phyloP scores from a whole-genome alignment of 2,888 invertebrate species.

The Tachystola acroxantha region DNA sequence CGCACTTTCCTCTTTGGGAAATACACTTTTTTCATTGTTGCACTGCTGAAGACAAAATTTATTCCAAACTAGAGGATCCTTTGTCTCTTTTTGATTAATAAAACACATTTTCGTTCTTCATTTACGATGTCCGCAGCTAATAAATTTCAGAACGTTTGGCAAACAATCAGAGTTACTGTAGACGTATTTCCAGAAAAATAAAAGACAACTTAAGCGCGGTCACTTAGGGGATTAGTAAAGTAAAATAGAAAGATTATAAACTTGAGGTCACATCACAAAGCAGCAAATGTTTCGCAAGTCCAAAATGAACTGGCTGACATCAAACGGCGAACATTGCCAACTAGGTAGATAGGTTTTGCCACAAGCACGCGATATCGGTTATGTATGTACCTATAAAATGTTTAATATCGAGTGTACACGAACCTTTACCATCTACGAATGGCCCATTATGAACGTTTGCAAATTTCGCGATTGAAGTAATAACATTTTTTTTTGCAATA shows the following conservation, averaged over 20 bases:
- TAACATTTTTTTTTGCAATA: no score
- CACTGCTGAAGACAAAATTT: no score
- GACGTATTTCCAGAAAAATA: no score
- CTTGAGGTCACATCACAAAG: constrained; percentile 29
- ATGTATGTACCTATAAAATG: constrained; percentile 33
- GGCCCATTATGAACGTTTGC: not conserved
- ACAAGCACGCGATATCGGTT: constrained; percentile 58
- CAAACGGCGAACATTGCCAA: constrained; percentile 55
- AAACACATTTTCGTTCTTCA: no score
- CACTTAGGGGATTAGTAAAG: no score
- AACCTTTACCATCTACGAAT: constrained; percentile 20
- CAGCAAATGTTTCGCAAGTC: constrained; percentile 59
- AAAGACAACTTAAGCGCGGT: no score
- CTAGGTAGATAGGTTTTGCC: constrained; percentile 65
- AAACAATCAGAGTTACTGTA: no score
- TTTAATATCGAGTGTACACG: constrained; percentile 44
- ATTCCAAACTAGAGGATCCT: no score
- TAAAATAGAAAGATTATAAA: constrained; percentile 3
- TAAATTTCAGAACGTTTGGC: no score
- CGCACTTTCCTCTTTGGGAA: constrained; percentile 55
- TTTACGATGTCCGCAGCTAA: no score
- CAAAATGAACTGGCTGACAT: constrained; percentile 57
- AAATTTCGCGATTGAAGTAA: no score
- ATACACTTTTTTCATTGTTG: constrained; percentile 44
- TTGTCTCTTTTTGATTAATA: no score